phyloP scores from a whole-genome alignment of 2,797 vertebrate species.

The Myripristis jacobus region DNA sequence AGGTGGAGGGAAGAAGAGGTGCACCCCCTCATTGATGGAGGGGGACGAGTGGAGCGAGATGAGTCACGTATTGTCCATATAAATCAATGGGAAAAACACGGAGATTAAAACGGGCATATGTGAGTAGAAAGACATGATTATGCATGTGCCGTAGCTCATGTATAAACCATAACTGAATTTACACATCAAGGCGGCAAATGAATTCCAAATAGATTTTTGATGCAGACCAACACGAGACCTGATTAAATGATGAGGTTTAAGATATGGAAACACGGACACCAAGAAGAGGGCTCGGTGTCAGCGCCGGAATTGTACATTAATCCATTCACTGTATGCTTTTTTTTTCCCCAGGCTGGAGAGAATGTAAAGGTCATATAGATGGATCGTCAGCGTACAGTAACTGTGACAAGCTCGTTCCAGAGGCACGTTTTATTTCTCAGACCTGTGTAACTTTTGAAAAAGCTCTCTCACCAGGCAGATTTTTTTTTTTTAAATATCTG shows the following conservation, averaged over 20 bases:
- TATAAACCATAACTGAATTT: slow-evolving; percentile 84
- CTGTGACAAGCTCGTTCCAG: slow-evolving; percentile 9
- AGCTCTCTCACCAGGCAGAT: slow-evolving; percentile 12
- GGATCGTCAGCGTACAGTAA: not conserved
- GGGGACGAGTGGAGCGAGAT: slow-evolving; percentile 33
- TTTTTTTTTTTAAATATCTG: slow-evolving; percentile 38
- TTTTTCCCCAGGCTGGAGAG: not conserved
- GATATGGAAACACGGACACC: slow-evolving; percentile 55
- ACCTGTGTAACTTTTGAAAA: not conserved
- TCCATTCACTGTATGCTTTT: slow-evolving; percentile 39
- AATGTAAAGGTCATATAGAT: not conserved
- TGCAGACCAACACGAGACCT: slow-evolving; percentile 78
- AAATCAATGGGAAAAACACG: slow-evolving; percentile 68
- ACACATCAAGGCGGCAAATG: slow-evolving; percentile 84
- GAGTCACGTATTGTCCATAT: slow-evolving; percentile 64
- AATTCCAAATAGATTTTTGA: slow-evolving; percentile 81
- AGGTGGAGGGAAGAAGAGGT: not conserved
- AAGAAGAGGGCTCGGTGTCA: slow-evolving; percentile 37
- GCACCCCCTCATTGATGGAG: slow-evolving; percentile 50
- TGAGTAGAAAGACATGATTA: slow-evolving; percentile 72
- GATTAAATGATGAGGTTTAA: slow-evolving; percentile 80
- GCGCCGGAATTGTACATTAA: slow-evolving; percentile 35
- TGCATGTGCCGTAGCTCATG: slow-evolving; percentile 80
- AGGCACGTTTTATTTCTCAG: slow-evolving; percentile 2
- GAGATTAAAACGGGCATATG: slow-evolving; percentile 38